Conservation (phyloP, 2,888 invertebrate genomes). For the Caenorhabditis sulstoni region DNA sequence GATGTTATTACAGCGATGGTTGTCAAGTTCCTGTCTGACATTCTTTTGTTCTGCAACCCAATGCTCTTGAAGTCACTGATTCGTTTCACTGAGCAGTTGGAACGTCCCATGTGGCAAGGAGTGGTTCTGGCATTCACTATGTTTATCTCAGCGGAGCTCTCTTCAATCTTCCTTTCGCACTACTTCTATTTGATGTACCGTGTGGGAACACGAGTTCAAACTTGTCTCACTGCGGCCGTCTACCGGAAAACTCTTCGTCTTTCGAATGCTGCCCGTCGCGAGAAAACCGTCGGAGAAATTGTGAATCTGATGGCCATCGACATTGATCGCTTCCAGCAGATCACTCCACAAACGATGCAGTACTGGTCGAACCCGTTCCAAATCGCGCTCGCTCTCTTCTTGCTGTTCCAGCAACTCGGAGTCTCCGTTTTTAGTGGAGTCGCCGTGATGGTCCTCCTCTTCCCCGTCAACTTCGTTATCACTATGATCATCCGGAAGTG, state of each 20-base stretch:
- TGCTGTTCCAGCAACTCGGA: slow-evolving; percentile 83
- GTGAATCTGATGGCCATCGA: slow-evolving; percentile 84
- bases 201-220: slow-evolving; percentile 78
- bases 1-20: slow-evolving; percentile 77
- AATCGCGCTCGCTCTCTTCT: slow-evolving; percentile 74
- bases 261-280: slow-evolving; percentile 82
- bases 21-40: slow-evolving; percentile 74
- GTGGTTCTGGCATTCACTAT: slow-evolving; percentile 74
- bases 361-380: slow-evolving; percentile 79
- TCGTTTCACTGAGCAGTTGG: slow-evolving; percentile 74
- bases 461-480: slow-evolving; percentile 82
- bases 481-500: slow-evolving; percentile 79
- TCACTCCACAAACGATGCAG: slow-evolving; percentile 79
- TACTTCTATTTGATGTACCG: slow-evolving; percentile 80
- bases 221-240: slow-evolving; percentile 78
- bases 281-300: slow-evolving; percentile 83
- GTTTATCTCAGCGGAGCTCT: slow-evolving; percentile 76
- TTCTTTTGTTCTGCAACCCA: slow-evolving; percentile 77
- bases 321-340: slow-evolving; percentile 82
- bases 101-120: slow-evolving; percentile 78
- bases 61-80: slow-evolving; percentile 76
- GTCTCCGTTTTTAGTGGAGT: slow-evolving; percentile 95
- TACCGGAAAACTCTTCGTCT: slow-evolving; percentile 81
- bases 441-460: slow-evolving; percentile 93
- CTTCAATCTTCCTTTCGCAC: slow-evolving; percentile 77